Evolutionary conservation across 2,888 invertebrate genomes (phyloP).

Genomic region (Spodoptera picta): DNA sequence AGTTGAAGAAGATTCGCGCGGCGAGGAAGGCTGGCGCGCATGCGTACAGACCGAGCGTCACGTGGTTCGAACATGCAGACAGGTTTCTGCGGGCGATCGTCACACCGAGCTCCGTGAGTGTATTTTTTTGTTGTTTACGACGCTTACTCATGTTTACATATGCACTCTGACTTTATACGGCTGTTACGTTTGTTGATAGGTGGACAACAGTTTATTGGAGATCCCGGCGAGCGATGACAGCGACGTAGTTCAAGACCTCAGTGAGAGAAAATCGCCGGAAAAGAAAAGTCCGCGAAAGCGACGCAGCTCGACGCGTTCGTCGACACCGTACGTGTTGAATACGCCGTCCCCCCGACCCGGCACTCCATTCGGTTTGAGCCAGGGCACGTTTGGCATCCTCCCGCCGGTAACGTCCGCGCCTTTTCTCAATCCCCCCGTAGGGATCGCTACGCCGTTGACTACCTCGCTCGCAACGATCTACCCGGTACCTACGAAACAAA

Average conservation of each 20-base stretch:
- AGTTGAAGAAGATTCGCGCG: constrained; percentile 88
- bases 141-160: constrained; percentile 63
- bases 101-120: constrained; percentile 87
- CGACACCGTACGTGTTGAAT: constrained; percentile 84
- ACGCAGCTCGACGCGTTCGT: constrained; percentile 82
- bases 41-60: constrained; percentile 88
- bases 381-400: constrained; percentile 80
- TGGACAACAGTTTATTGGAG: constrained; percentile 83
- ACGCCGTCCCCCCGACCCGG: constrained; percentile 84
- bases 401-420: constrained; percentile 78
- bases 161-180: constrained; percentile 59
- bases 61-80: constrained; percentile 89
- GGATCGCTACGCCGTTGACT: constrained; percentile 84
- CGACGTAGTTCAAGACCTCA: constrained; percentile 84
- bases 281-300: constrained; percentile 85
- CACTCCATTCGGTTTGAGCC: constrained; percentile 83
- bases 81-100: constrained; percentile 88
- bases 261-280: constrained; percentile 84
- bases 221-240: constrained; percentile 85
- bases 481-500: constrained; percentile 82
- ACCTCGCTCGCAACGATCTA: constrained; percentile 84
- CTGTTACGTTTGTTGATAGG: constrained; percentile 72
- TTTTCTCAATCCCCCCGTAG: constrained; percentile 84
- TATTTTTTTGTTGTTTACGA: constrained; percentile 65
- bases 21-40: constrained; percentile 87